These are phyloP conservation scores for Dicrostonyx torquatus DNA, from an alignment of 2,797 vertebrate species.

Conservation along the genomic window DNA sequence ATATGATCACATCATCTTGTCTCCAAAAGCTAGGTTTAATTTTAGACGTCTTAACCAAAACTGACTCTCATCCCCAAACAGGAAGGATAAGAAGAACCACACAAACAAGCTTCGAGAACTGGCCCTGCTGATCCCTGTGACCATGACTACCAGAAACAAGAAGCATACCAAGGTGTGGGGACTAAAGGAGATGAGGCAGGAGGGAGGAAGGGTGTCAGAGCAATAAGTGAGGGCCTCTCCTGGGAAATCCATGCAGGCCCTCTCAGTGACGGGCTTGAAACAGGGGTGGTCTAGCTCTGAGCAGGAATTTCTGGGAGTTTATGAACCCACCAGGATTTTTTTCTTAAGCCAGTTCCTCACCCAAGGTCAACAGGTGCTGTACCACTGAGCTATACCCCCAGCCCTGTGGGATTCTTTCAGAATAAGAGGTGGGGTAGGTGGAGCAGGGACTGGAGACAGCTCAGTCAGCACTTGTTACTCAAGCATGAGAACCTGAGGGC, in stretches of 20 bases:
- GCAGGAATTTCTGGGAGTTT: conserved; percentile 2
- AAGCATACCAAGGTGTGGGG: conserved; percentile 78
- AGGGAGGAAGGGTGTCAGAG: background rate
- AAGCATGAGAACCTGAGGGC: background rate
- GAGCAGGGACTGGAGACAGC: background rate
- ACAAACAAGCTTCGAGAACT: conserved; percentile 77
- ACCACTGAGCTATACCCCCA: background rate
- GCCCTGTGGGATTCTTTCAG: background rate
- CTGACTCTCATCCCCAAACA: conserved; percentile 54
- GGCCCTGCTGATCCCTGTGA: conserved; percentile 76
- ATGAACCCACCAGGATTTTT: background rate
- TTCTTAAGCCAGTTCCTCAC: background rate
- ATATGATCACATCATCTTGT: background rate
- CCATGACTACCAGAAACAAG: conserved; percentile 53
- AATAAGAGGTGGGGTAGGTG: background rate
- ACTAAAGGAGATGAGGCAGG: background rate
- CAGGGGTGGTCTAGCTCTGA: background rate
- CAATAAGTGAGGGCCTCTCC: background rate
- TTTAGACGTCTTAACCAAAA: background rate
- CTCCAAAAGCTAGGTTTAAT: background rate
- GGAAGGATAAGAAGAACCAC: conserved; percentile 76
- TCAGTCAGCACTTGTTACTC: background rate
- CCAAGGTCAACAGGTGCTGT: background rate
- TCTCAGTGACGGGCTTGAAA: background rate
- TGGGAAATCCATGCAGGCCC: background rate